Evolutionary conservation across 2,888 invertebrate species (phyloP), one percentile per base, ranked within the genome.

Genomic region (Eupithecia exiguata): DNA sequence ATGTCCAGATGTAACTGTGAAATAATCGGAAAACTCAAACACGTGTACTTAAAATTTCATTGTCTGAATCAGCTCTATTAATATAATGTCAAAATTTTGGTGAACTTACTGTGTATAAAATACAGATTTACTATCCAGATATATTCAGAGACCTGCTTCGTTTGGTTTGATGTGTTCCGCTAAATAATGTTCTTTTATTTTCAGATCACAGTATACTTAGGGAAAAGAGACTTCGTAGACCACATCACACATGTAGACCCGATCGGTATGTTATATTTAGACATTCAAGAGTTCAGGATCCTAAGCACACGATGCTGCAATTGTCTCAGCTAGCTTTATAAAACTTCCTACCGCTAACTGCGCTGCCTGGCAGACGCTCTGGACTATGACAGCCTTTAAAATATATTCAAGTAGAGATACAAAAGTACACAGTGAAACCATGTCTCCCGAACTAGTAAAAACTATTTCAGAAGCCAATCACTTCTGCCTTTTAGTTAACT

Each of bases 231-330:
- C 92, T 98, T 98, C 90, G 98, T 98, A 80, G 98, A 98, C 93
- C 98, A 98, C 93, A 97, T 98, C 88, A 96, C 97, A 81, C 97
- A 98, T 92, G 98, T 98, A 79, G 98, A 98, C 95, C 98, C 98
- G 78, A 98, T 98, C 88, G 97, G 97, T 97, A 90, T 95, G 96
- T 69, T 25, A 25, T 1, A 10, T 21, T 53, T 4, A 21, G 21
- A 53, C n/a, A 10, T 3, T 53, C 21, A 30, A 30, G 61, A 61
- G 25, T 61, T 61, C 30, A 30, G 18, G 30, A 30, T 61, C 3
- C 10, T 49, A n/a, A 49, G 49, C 49, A 14, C 49, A 9, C n/a
- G 61, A 18, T 61, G 61, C 14, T 25, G 18, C 30, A 49, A n/a
- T 7, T 49, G n/a, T 18, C 49, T 49, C 9, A n/a, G n/a, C 16